Evolutionary conservation across 2,113 vertebrate species (phyloP).

Genomic region (Rhinichthys klamathensis): DNA sequence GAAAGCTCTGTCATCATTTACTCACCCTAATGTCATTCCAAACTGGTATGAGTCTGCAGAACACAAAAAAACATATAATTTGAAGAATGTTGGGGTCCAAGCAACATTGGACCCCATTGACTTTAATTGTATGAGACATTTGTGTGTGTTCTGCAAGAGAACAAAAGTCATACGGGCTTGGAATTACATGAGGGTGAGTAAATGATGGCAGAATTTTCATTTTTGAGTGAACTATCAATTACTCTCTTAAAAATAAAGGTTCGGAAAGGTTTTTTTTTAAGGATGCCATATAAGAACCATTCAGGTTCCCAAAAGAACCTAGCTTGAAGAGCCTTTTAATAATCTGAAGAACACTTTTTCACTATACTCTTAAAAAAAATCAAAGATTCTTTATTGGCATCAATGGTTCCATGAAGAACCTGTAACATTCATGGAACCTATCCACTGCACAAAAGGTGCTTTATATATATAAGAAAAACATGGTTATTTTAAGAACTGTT

Average conservation of each 20-base stretch:
- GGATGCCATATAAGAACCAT: not conserved
- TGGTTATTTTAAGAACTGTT: not conserved
- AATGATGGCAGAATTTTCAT: not conserved
- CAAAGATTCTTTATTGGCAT: not conserved
- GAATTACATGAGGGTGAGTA: not conserved
- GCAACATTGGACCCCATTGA: not conserved
- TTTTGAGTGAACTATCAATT: not conserved
- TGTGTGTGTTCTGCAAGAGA: too few species aligned
- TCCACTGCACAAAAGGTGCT: not conserved
- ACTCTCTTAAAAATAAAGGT: not conserved
- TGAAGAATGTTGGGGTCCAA: not conserved
- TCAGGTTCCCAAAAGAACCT: not conserved
- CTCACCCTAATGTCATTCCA: not conserved
- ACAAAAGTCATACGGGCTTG: too few species aligned
- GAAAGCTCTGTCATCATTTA: not conserved
- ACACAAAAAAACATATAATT: not conserved
- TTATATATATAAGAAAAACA: not conserved
- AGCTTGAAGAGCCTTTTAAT: too few species aligned
- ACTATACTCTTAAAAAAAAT: not conserved
- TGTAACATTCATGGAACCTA: not conserved
- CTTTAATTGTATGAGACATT: not conserved
- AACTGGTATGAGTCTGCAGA: not conserved
- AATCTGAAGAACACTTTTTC: not conserved
- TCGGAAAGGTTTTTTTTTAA: not conserved
- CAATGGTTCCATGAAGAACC: not conserved